Percentiles rank a stretch among this genome's conserved stretches.
phyloP scores from a whole-genome alignment of 2,888 invertebrate species.

The Ophonus ardosiacus region DNA sequence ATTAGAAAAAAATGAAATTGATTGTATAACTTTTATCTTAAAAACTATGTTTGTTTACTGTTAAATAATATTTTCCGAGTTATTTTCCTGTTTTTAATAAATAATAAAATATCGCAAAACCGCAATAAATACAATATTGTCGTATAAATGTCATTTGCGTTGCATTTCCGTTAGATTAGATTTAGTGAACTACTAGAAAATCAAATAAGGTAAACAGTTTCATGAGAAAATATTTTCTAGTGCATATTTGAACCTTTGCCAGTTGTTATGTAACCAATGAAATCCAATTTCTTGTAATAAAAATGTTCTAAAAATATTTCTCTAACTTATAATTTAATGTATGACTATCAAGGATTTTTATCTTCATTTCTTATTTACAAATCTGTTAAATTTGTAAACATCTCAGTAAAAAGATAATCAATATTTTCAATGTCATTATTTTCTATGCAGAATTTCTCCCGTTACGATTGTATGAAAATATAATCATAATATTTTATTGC shows the following conservation, averaged over 20 bases:
- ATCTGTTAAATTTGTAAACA: background rate
- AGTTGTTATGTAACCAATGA: constrained; percentile 9
- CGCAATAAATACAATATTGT: background rate
- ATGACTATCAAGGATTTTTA: background rate
- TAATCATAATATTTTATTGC: constrained; percentile 21
- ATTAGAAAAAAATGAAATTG: background rate
- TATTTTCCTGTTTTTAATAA: background rate
- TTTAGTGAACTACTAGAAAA: background rate
- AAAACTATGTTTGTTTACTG: background rate
- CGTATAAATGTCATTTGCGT: background rate
- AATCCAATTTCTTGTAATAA: constrained; percentile 20
- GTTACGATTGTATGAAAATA: background rate
- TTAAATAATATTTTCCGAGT: background rate
- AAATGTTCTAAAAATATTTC: constrained; percentile 40
- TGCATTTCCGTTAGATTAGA: background rate
- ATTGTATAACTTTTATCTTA: background rate
- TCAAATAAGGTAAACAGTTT: constrained; percentile 42
- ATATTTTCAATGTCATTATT: background rate
- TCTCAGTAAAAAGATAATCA: background rate
- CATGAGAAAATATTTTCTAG: constrained; percentile 16
- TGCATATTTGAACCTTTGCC: constrained; percentile 34
- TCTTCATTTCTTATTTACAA: constrained; percentile 4
- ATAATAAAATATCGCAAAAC: background rate
- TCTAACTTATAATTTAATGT: background rate
- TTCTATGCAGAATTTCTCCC: background rate